A percentile compares a stretch with the other conserved stretches of the same genome.
Evolutionary conservation across 2,797 vertebrate species (phyloP).

Genomic region (Macropus fuliginosus): DNA sequence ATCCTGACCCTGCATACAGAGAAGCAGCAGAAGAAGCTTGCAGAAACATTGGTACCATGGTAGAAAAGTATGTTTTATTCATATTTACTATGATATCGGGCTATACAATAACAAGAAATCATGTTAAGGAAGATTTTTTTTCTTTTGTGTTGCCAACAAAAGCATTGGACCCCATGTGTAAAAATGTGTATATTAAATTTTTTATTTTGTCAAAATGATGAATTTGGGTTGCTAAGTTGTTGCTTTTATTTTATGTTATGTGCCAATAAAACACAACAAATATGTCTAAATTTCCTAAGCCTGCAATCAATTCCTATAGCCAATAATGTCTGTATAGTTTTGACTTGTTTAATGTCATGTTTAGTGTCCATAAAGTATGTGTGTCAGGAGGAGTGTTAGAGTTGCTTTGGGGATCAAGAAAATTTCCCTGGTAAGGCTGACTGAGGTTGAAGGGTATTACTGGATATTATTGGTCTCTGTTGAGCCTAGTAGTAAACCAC

Average conservation of each 20-base stretch:
- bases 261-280: neutral
- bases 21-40: conserved; percentile 97
- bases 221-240: neutral
- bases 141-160: neutral
- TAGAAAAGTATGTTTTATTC: conserved; percentile 92
- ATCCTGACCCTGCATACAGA: conserved; percentile 92
- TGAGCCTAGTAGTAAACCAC: neutral
- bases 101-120: neutral
- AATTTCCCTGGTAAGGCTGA: neutral
- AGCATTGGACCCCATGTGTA: neutral
- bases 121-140: neutral
- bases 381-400: neutral
- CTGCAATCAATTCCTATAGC: neutral
- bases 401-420: neutral
- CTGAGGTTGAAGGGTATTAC: neutral
- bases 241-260: neutral
- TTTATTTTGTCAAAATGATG: neutral
- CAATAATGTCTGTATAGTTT: neutral
- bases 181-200: neutral
- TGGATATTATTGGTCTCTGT: neutral
- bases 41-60: conserved; percentile 93
- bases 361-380: neutral
- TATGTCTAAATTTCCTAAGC: neutral
- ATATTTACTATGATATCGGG: rapidly evolving
- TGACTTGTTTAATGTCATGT: neutral